Conservation (phyloP, 2,797 vertebrate species). For the Karalla daura region DNA sequence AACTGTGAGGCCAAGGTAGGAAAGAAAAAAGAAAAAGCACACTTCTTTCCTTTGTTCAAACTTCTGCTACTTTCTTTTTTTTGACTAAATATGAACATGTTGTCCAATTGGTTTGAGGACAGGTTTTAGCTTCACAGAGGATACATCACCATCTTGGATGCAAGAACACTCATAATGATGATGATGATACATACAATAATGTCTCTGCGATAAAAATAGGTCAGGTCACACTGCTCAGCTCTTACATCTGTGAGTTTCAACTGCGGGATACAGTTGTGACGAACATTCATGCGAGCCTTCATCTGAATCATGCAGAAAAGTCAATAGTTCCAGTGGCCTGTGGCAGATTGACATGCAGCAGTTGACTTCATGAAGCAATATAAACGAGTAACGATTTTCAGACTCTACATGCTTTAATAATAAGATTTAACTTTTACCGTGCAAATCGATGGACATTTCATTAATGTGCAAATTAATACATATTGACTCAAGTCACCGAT, state of each 20-base stretch:
- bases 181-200: too few relatives aligned
- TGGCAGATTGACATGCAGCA: conserved; percentile 1
- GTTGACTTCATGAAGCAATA: conserved; percentile 14
- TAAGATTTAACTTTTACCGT: not conserved
- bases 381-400: conserved; percentile 9
- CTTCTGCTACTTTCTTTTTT: too few relatives aligned
- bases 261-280: not conserved
- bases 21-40: too few relatives aligned
- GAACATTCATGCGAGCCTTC: not conserved
- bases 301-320: not conserved
- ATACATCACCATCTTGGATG: too few relatives aligned
- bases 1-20: too few relatives aligned
- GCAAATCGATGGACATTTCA: conserved; percentile 1
- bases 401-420: not conserved
- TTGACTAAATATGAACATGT: too few relatives aligned
- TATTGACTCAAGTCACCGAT: conserved; percentile 30
- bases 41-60: too few relatives aligned
- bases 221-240: too few relatives aligned
- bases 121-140: too few relatives aligned
- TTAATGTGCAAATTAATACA: conserved; percentile 37
- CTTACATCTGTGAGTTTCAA: not conserved
- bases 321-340: not conserved
- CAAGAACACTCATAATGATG: too few relatives aligned
- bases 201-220: too few relatives aligned
- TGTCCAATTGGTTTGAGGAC: too few relatives aligned